Evolutionary conservation across 2,888 invertebrate species (phyloP).

Genomic region (Calameuta pallipes): DNA sequence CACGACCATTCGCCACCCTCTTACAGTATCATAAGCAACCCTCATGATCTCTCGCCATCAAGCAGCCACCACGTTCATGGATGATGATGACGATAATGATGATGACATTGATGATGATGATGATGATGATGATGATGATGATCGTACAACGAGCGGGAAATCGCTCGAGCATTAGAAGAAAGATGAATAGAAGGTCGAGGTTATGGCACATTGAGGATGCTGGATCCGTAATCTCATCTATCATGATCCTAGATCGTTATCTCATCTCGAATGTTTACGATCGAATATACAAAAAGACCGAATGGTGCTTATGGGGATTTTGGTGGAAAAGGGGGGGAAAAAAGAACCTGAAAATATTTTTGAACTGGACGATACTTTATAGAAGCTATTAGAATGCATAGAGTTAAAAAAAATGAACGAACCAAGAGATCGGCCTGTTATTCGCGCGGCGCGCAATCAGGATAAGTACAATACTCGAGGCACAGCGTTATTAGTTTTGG

Average conservation of each 20-base stretch:
- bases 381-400: neutral
- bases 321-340: neutral
- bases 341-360: neutral
- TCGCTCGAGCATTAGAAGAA: neutral
- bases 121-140: neutral
- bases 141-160: neutral
- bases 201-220: neutral
- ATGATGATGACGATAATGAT: neutral
- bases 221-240: neutral
- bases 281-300: neutral
- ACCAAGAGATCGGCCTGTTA: neutral
- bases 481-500: neutral
- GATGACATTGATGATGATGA: neutral
- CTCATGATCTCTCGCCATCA: neutral
- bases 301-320: neutral
- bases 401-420: neutral
- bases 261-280: neutral
- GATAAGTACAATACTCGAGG: neutral
- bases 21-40: neutral
- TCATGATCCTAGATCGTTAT: neutral
- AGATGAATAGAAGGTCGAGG: neutral
- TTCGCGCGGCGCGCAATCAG: neutral
- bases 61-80: neutral
- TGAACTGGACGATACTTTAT: neutral
- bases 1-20: slow-evolving; percentile 5